Conservation (phyloP, 2,888 invertebrate genomes). For the Campoplex nolae region DNA sequence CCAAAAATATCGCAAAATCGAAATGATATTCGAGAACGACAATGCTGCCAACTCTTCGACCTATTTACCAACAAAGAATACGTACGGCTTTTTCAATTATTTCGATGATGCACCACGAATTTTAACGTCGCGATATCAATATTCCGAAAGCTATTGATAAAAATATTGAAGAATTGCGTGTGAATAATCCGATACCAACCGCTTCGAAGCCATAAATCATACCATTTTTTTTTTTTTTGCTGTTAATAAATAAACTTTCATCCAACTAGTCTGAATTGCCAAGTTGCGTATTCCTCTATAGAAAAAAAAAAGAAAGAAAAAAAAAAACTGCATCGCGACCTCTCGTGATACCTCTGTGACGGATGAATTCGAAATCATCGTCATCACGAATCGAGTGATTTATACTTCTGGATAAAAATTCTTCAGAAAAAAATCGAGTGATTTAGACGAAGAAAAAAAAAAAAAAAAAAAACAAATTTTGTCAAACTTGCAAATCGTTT, state of each 20-base stretch:
- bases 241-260: background rate
- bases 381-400: background rate
- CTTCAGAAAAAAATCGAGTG: background rate
- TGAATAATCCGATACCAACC: background rate
- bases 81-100: background rate
- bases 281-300: background rate
- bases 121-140: background rate
- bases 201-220: background rate
- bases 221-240: background rate
- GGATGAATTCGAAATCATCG: background rate
- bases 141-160: background rate
- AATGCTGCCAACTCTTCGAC: background rate
- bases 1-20: background rate
- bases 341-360: background rate
- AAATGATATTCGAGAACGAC: slow-evolving; percentile 5
- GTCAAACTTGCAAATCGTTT: background rate
- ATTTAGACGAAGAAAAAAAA: background rate
- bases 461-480: background rate
- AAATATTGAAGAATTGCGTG: background rate
- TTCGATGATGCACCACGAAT: background rate
- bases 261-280: background rate
- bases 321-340: background rate
- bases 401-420: background rate
- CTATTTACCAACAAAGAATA: background rate
- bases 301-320: background rate